Evolutionary conservation across 2,888 invertebrate genomes (phyloP).

Genomic region (Trissoscelio sp.): DNA sequence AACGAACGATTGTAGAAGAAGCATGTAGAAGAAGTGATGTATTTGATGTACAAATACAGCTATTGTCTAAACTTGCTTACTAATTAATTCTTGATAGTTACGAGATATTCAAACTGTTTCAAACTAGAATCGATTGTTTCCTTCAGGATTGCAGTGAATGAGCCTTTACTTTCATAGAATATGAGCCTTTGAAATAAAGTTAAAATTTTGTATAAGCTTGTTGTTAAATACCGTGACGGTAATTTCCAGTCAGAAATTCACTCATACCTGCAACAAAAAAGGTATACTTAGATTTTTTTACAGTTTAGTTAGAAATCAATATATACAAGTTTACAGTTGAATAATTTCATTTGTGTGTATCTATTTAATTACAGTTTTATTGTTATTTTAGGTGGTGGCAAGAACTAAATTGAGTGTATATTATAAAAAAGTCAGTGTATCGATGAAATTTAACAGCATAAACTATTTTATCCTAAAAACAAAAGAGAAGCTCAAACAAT

Average conservation of each 20-base stretch:
- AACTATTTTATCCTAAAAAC: slow-evolving; percentile 19
- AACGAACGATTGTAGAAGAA: background rate
- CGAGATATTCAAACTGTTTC: background rate
- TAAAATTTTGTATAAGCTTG: no score
- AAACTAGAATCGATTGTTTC: slow-evolving; percentile 18
- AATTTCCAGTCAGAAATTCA: no score
- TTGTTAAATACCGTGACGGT: no score
- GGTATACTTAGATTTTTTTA: no score
- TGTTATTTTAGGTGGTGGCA: no score
- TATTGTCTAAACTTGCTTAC: slow-evolving; percentile 28
- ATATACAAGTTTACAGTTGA: no score
- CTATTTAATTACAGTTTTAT: no score
- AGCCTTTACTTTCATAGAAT: background rate
- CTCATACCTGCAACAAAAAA: no score
- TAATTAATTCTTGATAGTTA: slow-evolving; percentile 37
- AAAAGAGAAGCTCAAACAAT: slow-evolving; percentile 28
- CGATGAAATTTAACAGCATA: slow-evolving; percentile 17
- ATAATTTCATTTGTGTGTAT: no score
- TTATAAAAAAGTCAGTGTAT: slow-evolving; percentile 2
- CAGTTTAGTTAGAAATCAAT: no score
- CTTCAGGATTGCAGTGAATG: background rate
- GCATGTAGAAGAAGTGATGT: background rate
- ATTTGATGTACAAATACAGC: slow-evolving; percentile 7
- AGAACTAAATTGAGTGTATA: background rate
- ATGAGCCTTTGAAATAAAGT: no score